A percentile compares a stretch with the other conserved stretches of the same genome.
These are phyloP conservation scores for Calameuta filiformis DNA, from an alignment of 2,888 invertebrate species.

Conservation along the genomic window DNA sequence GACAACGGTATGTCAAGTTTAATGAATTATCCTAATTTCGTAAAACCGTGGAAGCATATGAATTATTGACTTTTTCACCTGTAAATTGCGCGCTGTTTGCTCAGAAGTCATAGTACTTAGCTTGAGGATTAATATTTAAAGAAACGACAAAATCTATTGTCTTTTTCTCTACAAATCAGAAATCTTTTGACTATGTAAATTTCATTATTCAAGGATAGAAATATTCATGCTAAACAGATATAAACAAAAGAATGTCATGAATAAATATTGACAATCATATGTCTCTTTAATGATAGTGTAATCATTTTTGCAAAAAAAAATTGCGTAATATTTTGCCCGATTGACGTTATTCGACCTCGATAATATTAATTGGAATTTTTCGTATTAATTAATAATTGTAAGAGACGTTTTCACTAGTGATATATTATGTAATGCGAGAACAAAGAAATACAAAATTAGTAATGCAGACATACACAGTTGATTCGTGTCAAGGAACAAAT, in stretches of 20 bases:
- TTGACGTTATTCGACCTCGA: neutral
- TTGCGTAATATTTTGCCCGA: neutral
- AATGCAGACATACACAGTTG: neutral
- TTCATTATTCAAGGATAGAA: neutral
- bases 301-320: neutral
- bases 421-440: neutral
- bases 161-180: neutral
- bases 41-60: neutral
- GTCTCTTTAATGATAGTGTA: neutral
- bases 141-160: neutral
- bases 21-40: neutral
- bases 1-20: neutral
- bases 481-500: conserved; percentile 5
- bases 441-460: neutral
- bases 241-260: neutral
- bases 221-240: neutral
- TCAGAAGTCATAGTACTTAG: neutral
- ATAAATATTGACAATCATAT: neutral
- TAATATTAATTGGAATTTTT: neutral
- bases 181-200: neutral
- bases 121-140: neutral
- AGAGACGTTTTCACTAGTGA: neutral
- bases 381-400: neutral
- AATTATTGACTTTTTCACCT: neutral
- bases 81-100: neutral